A percentile compares a stretch with the other conserved stretches of the same genome.
Evolutionary conservation across 2,888 invertebrate species (phyloP).

Genomic region (Ecliptopera silaceata): DNA sequence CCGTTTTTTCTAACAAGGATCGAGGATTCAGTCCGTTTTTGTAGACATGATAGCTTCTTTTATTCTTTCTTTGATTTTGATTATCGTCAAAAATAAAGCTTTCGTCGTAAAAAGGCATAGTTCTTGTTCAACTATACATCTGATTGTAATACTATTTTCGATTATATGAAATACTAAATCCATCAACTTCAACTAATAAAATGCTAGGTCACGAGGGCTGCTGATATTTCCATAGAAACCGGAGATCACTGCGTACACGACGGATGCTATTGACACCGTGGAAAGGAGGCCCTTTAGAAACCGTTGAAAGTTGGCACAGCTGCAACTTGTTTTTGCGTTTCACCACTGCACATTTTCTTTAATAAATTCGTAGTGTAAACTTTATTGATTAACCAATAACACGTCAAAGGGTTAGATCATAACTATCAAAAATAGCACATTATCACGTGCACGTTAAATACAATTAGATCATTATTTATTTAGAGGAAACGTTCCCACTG

Average conservation of each 20-base stretch:
- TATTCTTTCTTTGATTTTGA: slow-evolving; percentile 75
- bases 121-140: slow-evolving; percentile 30
- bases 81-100: slow-evolving; percentile 78
- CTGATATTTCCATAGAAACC: slow-evolving; percentile 52
- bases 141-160: slow-evolving; percentile 11
- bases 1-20: slow-evolving; percentile 59
- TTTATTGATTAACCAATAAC: slow-evolving; percentile 20
- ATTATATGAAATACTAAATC: not conserved
- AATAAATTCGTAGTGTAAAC: slow-evolving; percentile 24
- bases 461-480: slow-evolving; percentile 82
- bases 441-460: slow-evolving; percentile 47
- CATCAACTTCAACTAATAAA: slow-evolving; percentile 7
- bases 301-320: slow-evolving; percentile 66
- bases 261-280: slow-evolving; percentile 52
- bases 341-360: slow-evolving; percentile 37
- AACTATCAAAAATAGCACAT: slow-evolving; percentile 65
- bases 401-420: slow-evolving; percentile 45
- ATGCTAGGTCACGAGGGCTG: slow-evolving; percentile 39
- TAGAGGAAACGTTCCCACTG: slow-evolving; percentile 61
- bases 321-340: slow-evolving; percentile 41
- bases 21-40: slow-evolving; percentile 71
- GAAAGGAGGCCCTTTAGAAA: slow-evolving; percentile 73
- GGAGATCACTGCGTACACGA: slow-evolving; percentile 44
- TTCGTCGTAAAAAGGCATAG: slow-evolving; percentile 81
- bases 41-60: slow-evolving; percentile 78